Evolutionary conservation across 1,140 invertebrate genomes (phyloP).

Genomic region (Leptopilina boulardi): DNA sequence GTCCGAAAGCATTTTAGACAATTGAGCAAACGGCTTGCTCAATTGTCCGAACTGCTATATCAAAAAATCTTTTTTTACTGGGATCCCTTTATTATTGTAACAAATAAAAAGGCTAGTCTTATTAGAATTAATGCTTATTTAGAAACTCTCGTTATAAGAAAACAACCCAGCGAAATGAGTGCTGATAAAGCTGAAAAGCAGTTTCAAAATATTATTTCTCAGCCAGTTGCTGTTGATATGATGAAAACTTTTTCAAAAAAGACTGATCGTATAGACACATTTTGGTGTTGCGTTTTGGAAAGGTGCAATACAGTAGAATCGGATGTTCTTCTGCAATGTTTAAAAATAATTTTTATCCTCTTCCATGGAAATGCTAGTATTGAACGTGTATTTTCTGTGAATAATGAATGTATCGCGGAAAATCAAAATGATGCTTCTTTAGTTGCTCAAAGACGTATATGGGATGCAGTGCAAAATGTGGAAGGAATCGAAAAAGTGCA

Average conservation of each 20-base stretch:
- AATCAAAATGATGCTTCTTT: not conserved
- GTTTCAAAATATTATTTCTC: slow-evolving; percentile 6
- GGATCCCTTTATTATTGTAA: not conserved
- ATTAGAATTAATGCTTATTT: not conserved
- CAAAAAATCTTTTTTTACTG: no score
- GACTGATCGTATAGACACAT: not conserved
- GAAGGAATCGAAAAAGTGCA: not conserved
- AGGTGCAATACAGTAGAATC: not conserved
- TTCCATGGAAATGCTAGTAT: not conserved
- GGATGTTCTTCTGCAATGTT: not conserved
- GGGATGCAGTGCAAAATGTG: not conserved
- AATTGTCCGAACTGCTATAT: no score
- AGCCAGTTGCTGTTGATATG: not conserved
- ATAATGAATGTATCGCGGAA: not conserved
- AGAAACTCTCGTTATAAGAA: not conserved
- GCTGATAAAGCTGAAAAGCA: not conserved
- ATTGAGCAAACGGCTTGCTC: no score
- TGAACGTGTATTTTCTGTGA: not conserved
- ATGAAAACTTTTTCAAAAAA: not conserved
- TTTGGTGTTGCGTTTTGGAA: not conserved
- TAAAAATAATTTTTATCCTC: not conserved
- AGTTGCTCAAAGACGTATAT: not conserved
- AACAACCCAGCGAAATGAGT: not conserved
- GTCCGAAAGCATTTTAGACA: no score
- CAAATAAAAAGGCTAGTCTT: not conserved